Conservation (phyloP, 1,140 invertebrate species). For the Rhopalosiphum maidis region DNA sequence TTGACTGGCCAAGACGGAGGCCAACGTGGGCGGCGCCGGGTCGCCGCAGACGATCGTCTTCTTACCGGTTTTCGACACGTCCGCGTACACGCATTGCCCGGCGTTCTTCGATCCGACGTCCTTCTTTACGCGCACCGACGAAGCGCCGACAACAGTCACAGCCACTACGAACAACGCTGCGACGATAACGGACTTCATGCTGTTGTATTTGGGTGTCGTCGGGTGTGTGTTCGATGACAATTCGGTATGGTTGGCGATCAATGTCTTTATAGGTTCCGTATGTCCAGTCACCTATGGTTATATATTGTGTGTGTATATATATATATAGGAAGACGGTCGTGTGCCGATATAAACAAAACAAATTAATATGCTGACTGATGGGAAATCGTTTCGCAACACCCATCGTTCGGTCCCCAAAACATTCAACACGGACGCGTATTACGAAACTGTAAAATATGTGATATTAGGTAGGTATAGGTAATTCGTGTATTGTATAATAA, state of each 20-base stretch:
- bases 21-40: neutral
- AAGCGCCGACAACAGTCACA: no score
- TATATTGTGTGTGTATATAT: neutral
- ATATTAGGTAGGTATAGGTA: neutral
- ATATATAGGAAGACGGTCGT: neutral
- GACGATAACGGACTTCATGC: neutral
- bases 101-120: neutral
- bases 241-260: neutral
- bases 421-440: neutral
- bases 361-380: neutral
- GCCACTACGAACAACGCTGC: neutral
- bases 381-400: neutral
- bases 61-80: neutral
- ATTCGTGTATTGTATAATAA: neutral
- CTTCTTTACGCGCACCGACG: neutral
- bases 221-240: neutral
- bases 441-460: neutral
- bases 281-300: neutral
- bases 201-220: neutral
- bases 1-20: neutral
- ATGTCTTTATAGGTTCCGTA: neutral
- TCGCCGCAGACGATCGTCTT: constrained; percentile 42
- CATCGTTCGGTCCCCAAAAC: neutral
- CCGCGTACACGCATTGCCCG: constrained; percentile 13
- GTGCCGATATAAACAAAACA: neutral